Evolutionary conservation across 1,140 invertebrate species (phyloP).

Genomic region (Hyles vespertilio): DNA sequence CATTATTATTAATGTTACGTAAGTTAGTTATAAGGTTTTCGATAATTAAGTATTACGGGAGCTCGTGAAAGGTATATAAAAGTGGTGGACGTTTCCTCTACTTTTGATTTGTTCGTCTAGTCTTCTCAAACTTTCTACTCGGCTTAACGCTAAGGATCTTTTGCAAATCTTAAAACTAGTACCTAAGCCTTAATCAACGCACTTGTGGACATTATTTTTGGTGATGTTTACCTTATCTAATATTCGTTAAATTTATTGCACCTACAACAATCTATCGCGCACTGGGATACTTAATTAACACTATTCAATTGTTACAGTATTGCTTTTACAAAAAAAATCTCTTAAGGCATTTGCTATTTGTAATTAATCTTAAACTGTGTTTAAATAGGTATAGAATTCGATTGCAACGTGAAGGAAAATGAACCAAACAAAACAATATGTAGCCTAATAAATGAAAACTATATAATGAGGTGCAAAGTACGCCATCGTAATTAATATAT

Average conservation of each 20-base stretch:
- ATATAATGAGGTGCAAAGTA: conserved; percentile 41
- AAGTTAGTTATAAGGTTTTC: conserved; percentile 19
- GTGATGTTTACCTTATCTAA: too few species aligned
- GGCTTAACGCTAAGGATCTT: too few species aligned
- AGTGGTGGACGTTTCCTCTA: too few species aligned
- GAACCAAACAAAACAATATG: too few species aligned
- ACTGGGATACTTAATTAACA: too few species aligned
- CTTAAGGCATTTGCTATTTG: neutral
- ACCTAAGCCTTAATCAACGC: too few species aligned
- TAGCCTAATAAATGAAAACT: conserved; percentile 29
- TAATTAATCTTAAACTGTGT: neutral
- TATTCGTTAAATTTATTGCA: neutral
- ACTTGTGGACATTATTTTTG: too few species aligned
- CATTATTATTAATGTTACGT: conserved; percentile 41
- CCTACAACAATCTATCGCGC: neutral
- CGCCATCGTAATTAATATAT: conserved; percentile 36
- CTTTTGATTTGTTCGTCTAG: too few species aligned
- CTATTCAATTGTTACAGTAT: neutral
- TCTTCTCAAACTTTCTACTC: too few species aligned
- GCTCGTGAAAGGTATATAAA: too few species aligned
- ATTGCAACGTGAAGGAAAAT: neutral
- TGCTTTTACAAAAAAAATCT: neutral
- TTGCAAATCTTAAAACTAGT: too few species aligned
- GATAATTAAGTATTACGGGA: neutral
- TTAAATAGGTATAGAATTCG: neutral